These are phyloP conservation scores for Oncorhynchus kisutch DNA, from an alignment of 2,113 vertebrate genomes.

Conservation along the genomic window DNA sequence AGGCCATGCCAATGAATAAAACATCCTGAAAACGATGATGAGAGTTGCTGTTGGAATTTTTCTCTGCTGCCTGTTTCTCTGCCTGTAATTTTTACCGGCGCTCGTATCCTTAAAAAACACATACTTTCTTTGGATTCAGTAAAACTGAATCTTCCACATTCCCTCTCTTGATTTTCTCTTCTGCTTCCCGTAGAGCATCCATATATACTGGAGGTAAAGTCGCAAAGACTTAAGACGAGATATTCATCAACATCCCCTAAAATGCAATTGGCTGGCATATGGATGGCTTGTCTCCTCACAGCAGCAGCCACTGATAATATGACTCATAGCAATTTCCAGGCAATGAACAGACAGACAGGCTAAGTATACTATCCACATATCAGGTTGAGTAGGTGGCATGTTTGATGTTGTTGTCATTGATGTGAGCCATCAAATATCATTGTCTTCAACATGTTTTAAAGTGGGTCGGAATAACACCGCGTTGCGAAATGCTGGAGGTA, in stretches of 20 bases:
- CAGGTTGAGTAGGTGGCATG: background rate
- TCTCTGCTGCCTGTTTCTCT: conserved; percentile 15
- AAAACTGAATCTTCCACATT: conserved; percentile 24
- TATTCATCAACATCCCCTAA: background rate
- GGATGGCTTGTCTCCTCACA: background rate
- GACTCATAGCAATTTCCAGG: background rate
- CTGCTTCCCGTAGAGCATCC: background rate
- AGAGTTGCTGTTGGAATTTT: conserved; percentile 41
- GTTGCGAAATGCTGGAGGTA: background rate
- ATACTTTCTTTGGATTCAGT: conserved; percentile 20
- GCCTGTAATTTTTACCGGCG: conserved; percentile 18
- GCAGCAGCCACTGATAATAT: background rate
- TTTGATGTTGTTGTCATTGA: background rate
- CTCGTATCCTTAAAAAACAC: conserved; percentile 5
- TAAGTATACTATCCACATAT: background rate
- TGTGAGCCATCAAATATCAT: background rate
- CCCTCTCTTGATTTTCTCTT: conserved; percentile 13
- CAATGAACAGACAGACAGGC: background rate
- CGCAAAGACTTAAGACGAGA: background rate
- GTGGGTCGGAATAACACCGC: background rate
- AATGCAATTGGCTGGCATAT: background rate
- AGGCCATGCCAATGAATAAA: conserved; percentile 15
- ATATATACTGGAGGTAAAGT: background rate
- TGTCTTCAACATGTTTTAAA: background rate
- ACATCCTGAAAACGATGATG: conserved; percentile 9